phyloP scores from a whole-genome alignment of 2,797 vertebrate genomes.

The Astyanax mexicanus region DNA sequence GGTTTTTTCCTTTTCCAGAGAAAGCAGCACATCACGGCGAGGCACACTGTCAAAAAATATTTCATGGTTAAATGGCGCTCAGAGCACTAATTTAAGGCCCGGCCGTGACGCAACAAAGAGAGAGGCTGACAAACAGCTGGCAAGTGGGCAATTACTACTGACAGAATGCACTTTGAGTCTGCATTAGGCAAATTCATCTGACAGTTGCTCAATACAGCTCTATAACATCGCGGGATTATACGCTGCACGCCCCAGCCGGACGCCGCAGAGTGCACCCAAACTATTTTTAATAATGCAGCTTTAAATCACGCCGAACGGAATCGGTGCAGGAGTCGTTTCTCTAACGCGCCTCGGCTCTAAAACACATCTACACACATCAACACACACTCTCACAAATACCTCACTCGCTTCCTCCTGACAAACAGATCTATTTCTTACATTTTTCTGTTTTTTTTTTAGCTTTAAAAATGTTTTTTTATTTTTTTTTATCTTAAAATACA shows the following conservation, averaged over 20 bases:
- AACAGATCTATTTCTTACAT: no score
- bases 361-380: constrained; percentile 62
- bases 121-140: constrained; percentile 67
- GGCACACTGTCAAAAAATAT: constrained; percentile 66
- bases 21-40: constrained; percentile 65
- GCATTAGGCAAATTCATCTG: constrained; percentile 69
- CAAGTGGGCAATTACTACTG: constrained; percentile 67
- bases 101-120: constrained; percentile 65
- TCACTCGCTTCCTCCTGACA: no score
- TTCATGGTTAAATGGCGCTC: constrained; percentile 65
- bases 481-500: no score
- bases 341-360: constrained; percentile 63
- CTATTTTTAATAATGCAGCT: constrained; percentile 68
- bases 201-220: constrained; percentile 66
- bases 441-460: no score
- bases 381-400: no score
- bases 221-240: constrained; percentile 65
- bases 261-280: constrained; percentile 59
- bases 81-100: constrained; percentile 66
- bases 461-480: no score
- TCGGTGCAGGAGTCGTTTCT: constrained; percentile 56
- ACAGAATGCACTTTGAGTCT: constrained; percentile 67
- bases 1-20: constrained; percentile 54
- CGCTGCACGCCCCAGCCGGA: constrained; percentile 54
- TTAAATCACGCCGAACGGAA: constrained; percentile 70